Evolutionary conservation across 2,113 vertebrate genomes (phyloP), one percentile per base, ranked within the genome.

Genomic region (Sylvietta virens): DNA sequence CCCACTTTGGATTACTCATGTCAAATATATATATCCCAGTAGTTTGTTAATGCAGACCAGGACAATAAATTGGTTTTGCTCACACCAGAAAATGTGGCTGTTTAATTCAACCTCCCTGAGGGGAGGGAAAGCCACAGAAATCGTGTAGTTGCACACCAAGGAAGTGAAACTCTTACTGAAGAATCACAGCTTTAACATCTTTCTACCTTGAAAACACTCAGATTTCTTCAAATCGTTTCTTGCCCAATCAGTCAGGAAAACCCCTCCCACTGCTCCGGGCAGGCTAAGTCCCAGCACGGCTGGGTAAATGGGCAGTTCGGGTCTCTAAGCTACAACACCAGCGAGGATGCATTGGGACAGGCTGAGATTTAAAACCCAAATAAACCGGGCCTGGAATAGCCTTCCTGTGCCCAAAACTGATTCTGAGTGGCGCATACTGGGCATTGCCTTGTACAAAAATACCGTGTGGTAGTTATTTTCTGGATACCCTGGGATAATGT

Each of bases 401-500:
- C 9, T 13, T 9, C 12, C n/a, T 1, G 56, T 6, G 37, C 15
- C 31, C 65, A 3, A 9, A 16, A 61, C 47, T 0, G 51, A 61
- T 44, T 33, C 31, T 0, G 2, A 15, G 6, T 9, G 6, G 28
- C 3, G 3, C 27, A 1, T 15, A 0, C 18, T 2, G 4, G 2
- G 26, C 22, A 1, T 19, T 33, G 72, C 45, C 22, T 1, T 15
- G 3, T 3, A 12, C 20, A 18, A 61, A 28, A 77, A 28, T 0
- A 1, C 33, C 1, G 0, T 0, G 10, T 0, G 11, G 17, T 2
- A n/a, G 26, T 7, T 2, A 14, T 40, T 48, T 22, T 42, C 48
- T 3, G 28, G 15, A 15, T 74, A 4, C 50, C 42, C 39, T 0
- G 47, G n/a, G 42, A 21, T 13, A 17, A 14, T 0, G 11, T 8